These are phyloP conservation scores for Peromyscus attwateri DNA, from an alignment of 2,797 vertebrate genomes.

Conservation along the genomic window DNA sequence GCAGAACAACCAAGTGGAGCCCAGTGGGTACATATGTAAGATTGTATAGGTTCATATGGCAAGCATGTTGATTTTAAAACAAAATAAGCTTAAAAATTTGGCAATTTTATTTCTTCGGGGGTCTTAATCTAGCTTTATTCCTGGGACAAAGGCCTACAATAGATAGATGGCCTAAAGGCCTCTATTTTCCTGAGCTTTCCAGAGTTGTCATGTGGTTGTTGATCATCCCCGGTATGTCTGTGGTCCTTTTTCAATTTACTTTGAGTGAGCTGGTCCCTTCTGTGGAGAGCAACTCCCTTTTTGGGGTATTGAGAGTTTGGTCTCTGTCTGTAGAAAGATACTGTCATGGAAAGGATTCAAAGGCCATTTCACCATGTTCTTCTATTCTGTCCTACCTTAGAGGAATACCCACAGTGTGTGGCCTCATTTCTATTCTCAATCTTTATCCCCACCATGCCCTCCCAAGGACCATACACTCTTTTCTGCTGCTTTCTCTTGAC, in stretches of 20 bases:
- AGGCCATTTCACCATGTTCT: not conserved
- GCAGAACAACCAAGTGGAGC: not conserved
- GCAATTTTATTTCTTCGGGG: not conserved
- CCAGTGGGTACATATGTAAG: not conserved
- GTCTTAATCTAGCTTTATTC: not conserved
- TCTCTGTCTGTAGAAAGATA: not conserved
- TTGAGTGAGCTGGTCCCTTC: not conserved
- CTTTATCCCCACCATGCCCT: not conserved
- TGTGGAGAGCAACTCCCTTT: conserved; percentile 8
- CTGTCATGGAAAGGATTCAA: not conserved
- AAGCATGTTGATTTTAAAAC: conserved; percentile 36
- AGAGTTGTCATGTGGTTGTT: not conserved
- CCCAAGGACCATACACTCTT: not conserved
- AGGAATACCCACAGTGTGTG: not conserved
- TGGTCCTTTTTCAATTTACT: not conserved
- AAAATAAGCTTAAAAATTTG: conserved; percentile 40
- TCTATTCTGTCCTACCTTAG: not conserved
- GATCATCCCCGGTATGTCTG: not conserved
- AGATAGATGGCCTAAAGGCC: not conserved
- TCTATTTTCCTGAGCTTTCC: not conserved
- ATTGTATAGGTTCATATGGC: not conserved
- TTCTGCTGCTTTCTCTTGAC: not conserved
- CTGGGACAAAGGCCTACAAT: not conserved
- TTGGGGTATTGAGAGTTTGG: not conserved
- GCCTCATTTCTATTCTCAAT: not conserved